These are phyloP conservation scores for Sebastes trivittatus DNA, from an alignment of 2,797 vertebrate species.

Conservation along the genomic window DNA sequence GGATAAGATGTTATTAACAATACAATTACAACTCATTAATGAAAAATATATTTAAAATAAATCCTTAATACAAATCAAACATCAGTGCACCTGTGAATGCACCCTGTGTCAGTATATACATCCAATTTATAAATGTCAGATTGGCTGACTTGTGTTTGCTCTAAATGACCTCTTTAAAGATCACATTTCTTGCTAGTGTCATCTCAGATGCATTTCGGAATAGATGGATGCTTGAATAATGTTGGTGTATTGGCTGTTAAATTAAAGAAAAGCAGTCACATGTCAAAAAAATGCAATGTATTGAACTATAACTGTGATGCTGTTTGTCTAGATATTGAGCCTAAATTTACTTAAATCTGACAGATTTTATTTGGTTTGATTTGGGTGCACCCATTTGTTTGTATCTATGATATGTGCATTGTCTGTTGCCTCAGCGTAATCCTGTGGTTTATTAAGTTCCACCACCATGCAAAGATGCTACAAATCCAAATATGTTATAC, in stretches of 20 bases:
- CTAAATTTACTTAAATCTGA: background rate
- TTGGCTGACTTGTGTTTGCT: background rate
- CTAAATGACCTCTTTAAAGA: background rate
- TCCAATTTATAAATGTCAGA: background rate
- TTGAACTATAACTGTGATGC: background rate
- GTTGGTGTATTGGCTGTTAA: background rate
- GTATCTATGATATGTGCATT: background rate
- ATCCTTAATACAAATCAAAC: background rate
- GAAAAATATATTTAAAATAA: background rate
- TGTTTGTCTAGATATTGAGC: background rate
- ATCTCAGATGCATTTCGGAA: background rate
- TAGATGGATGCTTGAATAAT: background rate
- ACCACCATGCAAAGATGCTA: background rate
- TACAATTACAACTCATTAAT: background rate
- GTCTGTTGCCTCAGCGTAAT: background rate
- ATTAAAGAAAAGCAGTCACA: background rate
- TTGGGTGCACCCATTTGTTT: too few species aligned
- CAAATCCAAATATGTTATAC: background rate
- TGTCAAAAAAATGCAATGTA: background rate
- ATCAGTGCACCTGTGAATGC: background rate
- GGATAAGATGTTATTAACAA: background rate
- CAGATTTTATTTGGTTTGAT: background rate
- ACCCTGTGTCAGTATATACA: background rate
- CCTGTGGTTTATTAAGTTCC: background rate
- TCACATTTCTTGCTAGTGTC: background rate